A percentile compares a stretch with the other conserved stretches of the same genome.
phyloP scores from a whole-genome alignment of 2,113 vertebrate species.

The Microcebus lehilahytsara region DNA sequence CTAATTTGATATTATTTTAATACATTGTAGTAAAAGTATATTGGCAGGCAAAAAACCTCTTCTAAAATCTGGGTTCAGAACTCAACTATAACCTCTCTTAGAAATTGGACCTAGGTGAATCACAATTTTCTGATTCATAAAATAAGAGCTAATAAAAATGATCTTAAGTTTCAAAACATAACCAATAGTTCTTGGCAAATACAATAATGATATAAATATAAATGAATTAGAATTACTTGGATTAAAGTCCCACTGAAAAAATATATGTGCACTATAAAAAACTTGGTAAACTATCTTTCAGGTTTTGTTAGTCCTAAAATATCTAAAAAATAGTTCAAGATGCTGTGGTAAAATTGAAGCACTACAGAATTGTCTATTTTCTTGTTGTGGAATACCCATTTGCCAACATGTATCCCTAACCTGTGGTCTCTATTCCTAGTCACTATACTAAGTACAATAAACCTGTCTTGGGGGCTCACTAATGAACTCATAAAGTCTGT shows the following conservation, averaged over 20 bases:
- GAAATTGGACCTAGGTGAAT: not conserved
- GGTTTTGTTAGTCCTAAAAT: not conserved
- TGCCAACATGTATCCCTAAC: not conserved
- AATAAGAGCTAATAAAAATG: not conserved
- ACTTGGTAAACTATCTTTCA: not conserved
- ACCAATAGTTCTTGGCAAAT: not conserved
- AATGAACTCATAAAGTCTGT: not conserved
- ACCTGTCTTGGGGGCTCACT: not conserved
- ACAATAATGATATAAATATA: not conserved
- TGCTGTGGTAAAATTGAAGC: slow-evolving; percentile 2
- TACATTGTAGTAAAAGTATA: not conserved
- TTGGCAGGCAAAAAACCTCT: not conserved
- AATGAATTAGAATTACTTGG: not conserved
- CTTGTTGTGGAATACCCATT: not conserved
- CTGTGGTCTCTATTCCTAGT: not conserved
- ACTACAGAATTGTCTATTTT: not conserved
- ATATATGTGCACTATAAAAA: not conserved
- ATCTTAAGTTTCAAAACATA: not conserved
- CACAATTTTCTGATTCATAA: not conserved
- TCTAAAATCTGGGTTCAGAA: not conserved
- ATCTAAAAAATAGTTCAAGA: not conserved
- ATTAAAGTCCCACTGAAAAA: not conserved
- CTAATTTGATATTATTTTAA: not conserved
- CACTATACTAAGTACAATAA: not conserved
- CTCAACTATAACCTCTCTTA: not conserved